Percentiles rank a stretch among this genome's conserved stretches.
Evolutionary conservation across 2,113 vertebrate genomes (phyloP).

Genomic region (Sapajus apella): DNA sequence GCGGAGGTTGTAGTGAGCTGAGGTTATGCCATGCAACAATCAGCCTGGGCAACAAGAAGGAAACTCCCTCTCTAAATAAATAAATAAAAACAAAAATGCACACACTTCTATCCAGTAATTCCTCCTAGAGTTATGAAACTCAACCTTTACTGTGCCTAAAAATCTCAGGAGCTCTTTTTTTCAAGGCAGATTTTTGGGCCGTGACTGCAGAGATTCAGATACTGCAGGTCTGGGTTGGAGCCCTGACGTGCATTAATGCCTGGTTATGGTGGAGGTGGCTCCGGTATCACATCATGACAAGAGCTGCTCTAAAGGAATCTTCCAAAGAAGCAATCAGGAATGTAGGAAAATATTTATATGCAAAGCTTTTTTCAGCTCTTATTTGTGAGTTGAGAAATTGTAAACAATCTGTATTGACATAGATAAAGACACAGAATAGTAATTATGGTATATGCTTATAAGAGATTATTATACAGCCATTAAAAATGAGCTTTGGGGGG

Average conservation of each 20-base stretch:
- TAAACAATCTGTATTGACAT: neutral
- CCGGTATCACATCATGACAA: neutral
- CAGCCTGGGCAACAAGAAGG: too few relatives aligned
- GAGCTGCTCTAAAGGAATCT: neutral
- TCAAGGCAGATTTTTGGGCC: neutral
- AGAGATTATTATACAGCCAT: constrained; percentile 2
- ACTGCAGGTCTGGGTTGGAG: neutral
- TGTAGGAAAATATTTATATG: neutral
- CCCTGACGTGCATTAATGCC: neutral
- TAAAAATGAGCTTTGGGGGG: neutral
- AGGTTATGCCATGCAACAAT: too few relatives aligned
- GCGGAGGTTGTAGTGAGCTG: too few relatives aligned
- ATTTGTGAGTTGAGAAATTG: neutral
- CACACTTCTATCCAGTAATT: neutral
- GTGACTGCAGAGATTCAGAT: neutral
- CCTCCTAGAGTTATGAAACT: neutral
- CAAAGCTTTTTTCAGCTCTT: neutral
- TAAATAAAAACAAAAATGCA: neutral
- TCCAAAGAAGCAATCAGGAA: neutral
- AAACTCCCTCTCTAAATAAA: too few relatives aligned
- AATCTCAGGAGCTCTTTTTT: neutral
- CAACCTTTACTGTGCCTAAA: neutral
- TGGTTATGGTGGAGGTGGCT: neutral
- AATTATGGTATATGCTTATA: neutral
- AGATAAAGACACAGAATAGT: constrained; percentile 27